phyloP scores from a whole-genome alignment of 37 sponge, comb jelly and placozoan genomes.

The Halisarca cf. caerulea region DNA sequence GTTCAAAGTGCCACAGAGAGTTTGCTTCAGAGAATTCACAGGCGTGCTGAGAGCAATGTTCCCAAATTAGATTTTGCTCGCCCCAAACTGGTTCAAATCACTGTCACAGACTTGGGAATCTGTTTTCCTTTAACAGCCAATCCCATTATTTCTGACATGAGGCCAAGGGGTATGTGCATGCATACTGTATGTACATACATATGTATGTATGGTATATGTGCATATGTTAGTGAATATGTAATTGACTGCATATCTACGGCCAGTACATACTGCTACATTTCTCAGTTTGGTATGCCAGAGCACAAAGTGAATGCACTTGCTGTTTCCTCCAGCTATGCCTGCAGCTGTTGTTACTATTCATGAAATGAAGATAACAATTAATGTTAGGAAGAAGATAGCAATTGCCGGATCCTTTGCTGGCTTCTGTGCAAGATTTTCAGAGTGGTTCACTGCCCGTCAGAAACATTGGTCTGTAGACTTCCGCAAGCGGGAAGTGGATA shows the following conservation, averaged over 20 bases:
- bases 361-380: constrained; percentile 65
- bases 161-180: neutral
- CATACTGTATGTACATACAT: neutral
- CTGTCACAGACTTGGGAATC: constrained; percentile 72
- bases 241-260: too few species aligned
- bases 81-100: constrained; percentile 79
- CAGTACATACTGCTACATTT: too few species aligned
- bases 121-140: constrained; percentile 66
- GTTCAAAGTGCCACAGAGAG: constrained; percentile 68
- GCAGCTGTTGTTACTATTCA: constrained; percentile 76
- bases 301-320: neutral
- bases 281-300: neutral
- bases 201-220: neutral
- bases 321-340: constrained; percentile 43
- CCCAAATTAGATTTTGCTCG: constrained; percentile 77
- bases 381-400: constrained; percentile 65
- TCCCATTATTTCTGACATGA: neutral
- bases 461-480: constrained; percentile 68
- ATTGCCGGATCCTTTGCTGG: constrained; percentile 58
- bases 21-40: constrained; percentile 56
- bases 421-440: constrained; percentile 71
- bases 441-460: constrained; percentile 63
- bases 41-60: constrained; percentile 18
- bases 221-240: neutral
- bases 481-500: constrained; percentile 44